These are phyloP conservation scores for Pyrocephalus nanus DNA, from an alignment of 2,797 vertebrate species.

Conservation along the genomic window DNA sequence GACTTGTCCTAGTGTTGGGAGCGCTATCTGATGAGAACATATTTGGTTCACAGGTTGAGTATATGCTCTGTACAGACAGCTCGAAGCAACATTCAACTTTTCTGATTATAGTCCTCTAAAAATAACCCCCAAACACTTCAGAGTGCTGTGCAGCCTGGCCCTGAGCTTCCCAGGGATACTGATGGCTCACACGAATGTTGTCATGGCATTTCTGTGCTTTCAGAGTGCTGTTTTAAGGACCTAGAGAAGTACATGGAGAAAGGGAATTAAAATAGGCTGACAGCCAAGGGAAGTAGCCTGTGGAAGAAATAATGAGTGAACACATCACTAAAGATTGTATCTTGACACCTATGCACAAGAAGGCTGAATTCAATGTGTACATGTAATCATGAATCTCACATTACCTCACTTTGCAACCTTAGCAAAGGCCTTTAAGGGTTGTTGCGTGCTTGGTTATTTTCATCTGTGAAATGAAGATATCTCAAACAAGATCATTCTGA, in stretches of 20 bases:
- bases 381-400: neutral
- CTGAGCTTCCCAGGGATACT: neutral
- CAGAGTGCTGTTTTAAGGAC: neutral
- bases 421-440: neutral
- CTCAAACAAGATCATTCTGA: constrained; percentile 17
- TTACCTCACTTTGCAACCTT: constrained; percentile 16
- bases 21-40: accelerated
- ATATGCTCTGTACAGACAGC: neutral
- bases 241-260: neutral
- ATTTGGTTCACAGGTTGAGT: neutral
- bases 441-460: neutral
- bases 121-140: neutral
- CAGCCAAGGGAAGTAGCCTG: neutral
- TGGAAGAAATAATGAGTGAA: constrained; percentile 29
- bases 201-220: neutral
- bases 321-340: constrained; percentile 17
- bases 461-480: constrained; percentile 46
- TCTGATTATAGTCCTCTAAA: neutral
- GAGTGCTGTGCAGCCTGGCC: neutral
- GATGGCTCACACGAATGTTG: neutral
- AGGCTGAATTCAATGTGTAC: neutral
- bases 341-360: neutral
- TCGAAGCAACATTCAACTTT: neutral
- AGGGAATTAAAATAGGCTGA: neutral
- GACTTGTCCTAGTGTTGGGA: neutral